Conservation (phyloP, 2,113 vertebrate species). For the Bos javanicus region DNA sequence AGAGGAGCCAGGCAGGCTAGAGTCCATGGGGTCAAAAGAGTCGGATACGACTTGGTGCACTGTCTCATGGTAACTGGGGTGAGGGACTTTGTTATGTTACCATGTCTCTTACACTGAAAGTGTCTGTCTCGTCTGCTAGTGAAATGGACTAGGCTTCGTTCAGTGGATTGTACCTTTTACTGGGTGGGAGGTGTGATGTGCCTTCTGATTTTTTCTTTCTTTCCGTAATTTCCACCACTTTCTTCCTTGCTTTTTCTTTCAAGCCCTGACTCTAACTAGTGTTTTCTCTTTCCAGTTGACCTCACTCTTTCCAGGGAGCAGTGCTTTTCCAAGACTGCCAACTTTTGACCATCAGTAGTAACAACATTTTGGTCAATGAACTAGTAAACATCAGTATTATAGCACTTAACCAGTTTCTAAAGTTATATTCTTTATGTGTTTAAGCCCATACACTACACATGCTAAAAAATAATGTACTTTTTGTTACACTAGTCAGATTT, state of each 20-base stretch:
- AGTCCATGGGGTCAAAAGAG: too few relatives aligned
- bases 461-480: neutral
- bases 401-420: neutral
- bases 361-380: neutral
- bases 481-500: neutral
- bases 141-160: neutral
- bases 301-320: neutral
- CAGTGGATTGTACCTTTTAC: neutral
- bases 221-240: neutral
- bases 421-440: neutral
- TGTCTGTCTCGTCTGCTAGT: neutral
- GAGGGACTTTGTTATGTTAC: neutral
- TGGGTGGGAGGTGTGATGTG: neutral
- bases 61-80: neutral
- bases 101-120: neutral
- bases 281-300: neutral
- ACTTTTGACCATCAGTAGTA: neutral
- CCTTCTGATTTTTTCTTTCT: neutral
- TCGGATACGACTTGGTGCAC: rapidly evolving
- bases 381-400: neutral
- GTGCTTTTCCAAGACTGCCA: neutral
- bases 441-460: neutral
- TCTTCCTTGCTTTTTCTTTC: neutral
- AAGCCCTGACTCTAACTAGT: neutral
- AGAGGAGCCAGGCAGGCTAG: too few relatives aligned